A percentile compares a stretch with the other conserved stretches of the same genome.
These are phyloP conservation scores for Dasypus novemcinctus DNA, from an alignment of 2,113 vertebrate species.

Conservation along the genomic window DNA sequence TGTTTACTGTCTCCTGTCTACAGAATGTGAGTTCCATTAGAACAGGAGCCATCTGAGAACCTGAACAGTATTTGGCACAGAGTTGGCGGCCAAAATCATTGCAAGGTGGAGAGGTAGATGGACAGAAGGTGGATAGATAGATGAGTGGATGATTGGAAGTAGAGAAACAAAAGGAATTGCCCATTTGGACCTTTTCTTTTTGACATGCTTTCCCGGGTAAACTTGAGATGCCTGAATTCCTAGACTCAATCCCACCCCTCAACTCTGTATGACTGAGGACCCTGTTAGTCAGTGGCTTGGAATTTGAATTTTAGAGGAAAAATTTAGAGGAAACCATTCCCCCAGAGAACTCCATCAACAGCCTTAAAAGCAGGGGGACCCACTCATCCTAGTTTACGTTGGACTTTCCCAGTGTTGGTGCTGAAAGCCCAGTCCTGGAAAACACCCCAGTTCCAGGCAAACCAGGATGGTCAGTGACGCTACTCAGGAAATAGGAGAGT, in stretches of 20 bases:
- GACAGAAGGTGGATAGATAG: background rate
- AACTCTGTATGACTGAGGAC: background rate
- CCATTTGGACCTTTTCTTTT: background rate
- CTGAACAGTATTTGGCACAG: background rate
- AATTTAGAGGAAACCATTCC: background rate
- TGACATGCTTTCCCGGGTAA: background rate
- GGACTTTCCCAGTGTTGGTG: accelerated
- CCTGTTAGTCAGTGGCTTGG: background rate
- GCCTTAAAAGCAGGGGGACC: background rate
- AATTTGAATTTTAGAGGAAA: background rate
- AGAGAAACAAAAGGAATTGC: background rate
- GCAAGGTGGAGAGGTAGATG: background rate
- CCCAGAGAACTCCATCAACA: background rate
- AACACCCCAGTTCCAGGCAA: background rate
- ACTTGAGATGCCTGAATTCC: background rate
- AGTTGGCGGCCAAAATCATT: background rate
- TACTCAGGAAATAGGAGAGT: background rate
- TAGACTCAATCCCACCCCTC: background rate
- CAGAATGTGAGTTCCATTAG: background rate
- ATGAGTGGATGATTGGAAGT: background rate
- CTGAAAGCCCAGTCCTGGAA: background rate
- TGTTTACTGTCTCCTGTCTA: background rate
- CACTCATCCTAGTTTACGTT: background rate
- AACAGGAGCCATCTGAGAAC: background rate
- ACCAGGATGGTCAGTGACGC: background rate